Evolutionary conservation across 2,888 invertebrate genomes (phyloP).

Genomic region (Microplitis deprimator): DNA sequence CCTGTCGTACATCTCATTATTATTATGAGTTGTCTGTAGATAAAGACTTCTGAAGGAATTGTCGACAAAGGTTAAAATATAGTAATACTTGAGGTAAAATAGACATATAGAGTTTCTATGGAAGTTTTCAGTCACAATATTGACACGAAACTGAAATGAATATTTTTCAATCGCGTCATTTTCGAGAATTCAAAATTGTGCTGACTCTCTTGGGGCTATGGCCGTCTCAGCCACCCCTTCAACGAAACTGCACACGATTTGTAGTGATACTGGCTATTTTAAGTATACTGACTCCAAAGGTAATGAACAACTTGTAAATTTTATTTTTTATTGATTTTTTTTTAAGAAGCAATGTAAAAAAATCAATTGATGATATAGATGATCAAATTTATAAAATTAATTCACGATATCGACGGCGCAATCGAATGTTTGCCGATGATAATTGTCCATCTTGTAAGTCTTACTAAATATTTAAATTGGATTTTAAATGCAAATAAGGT

Average conservation of each 20-base stretch:
- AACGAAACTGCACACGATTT: conserved; percentile 33
- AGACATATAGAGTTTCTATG: background rate
- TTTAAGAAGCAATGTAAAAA: background rate
- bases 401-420: conserved; percentile 38
- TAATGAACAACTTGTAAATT: background rate
- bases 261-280: conserved; percentile 22
- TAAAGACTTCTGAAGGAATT: conserved; percentile 10
- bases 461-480: conserved; percentile 39
- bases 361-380: conserved; percentile 28
- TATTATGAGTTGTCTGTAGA: background rate
- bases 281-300: conserved; percentile 42
- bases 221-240: conserved; percentile 39
- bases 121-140: background rate
- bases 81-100: background rate
- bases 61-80: background rate
- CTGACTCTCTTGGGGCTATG: conserved; percentile 41
- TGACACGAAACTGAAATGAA: conserved; percentile 25
- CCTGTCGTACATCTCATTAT: background rate
- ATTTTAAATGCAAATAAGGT: conserved; percentile 41
- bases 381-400: conserved; percentile 37
- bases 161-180: conserved; percentile 39
- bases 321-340: background rate
- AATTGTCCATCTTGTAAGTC: conserved; percentile 36
- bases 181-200: conserved; percentile 33
- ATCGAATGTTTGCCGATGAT: conserved; percentile 45